Percentiles rank a stretch among this genome's conserved stretches.
phyloP scores from a whole-genome alignment of 2,113 vertebrate genomes.

The Catagonus wagneri region DNA sequence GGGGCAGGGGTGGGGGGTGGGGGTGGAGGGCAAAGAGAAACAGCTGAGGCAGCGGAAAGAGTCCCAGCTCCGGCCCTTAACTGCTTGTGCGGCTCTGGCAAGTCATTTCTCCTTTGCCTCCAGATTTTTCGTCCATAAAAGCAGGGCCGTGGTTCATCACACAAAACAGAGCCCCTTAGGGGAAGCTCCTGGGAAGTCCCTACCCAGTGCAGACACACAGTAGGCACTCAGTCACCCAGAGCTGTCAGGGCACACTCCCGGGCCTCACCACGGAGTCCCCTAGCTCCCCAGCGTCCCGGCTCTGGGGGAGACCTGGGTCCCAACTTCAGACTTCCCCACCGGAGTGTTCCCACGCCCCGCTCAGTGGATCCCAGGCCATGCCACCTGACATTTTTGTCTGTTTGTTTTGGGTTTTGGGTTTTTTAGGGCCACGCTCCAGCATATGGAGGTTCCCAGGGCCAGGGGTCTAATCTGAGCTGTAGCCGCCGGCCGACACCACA shows the following conservation, averaged over 20 bases:
- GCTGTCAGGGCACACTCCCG: neutral
- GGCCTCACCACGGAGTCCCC: neutral
- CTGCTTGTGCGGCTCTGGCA: neutral
- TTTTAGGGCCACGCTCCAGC: no score
- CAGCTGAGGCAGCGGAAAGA: conserved; percentile 68
- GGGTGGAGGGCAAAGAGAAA: conserved; percentile 18
- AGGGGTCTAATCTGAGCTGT: no score
- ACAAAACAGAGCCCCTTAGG: accelerated
- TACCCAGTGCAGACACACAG: neutral
- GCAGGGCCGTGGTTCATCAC: neutral
- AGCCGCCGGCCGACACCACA: no score
- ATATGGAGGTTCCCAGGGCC: no score
- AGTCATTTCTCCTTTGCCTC: neutral
- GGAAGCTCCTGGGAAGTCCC: neutral
- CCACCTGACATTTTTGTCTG: no score
- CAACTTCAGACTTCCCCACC: neutral
- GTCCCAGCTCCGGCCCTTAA: neutral
- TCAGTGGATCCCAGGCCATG: accelerated
- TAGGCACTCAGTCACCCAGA: accelerated
- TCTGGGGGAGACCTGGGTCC: neutral
- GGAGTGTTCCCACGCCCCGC: accelerated
- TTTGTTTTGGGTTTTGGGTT: no score
- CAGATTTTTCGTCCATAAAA: neutral
- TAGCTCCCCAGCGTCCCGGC: neutral
- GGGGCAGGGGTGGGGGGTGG: conserved; percentile 48